Conservation (phyloP, 1,140 invertebrate species). For the Procambarus virginalis region DNA sequence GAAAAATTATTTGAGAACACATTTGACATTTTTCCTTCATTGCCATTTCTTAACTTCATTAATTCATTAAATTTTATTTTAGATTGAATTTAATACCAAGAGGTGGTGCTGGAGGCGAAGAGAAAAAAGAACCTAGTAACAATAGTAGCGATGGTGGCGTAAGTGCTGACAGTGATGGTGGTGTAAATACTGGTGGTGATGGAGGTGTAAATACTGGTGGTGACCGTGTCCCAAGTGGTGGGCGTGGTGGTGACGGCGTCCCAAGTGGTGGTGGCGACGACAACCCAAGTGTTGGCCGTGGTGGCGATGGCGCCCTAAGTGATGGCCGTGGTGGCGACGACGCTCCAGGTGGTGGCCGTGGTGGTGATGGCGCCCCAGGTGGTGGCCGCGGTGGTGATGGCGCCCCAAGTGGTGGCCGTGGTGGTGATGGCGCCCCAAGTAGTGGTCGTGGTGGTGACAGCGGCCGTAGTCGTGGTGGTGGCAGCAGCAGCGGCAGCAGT, state of each 20-base stretch:
- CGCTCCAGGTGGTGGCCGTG: not conserved
- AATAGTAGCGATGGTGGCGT: too few relatives aligned
- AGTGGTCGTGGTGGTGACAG: not conserved
- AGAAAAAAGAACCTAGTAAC: not conserved
- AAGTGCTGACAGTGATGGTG: too few relatives aligned
- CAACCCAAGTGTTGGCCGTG: not conserved
- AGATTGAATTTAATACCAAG: conserved; percentile 36
- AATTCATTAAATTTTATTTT: not conserved
- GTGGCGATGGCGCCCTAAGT: not conserved
- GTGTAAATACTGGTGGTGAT: too few relatives aligned
- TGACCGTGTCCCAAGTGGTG: not conserved
- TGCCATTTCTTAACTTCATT: too few relatives aligned
- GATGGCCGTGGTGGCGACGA: not conserved
- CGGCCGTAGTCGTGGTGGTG: not conserved
- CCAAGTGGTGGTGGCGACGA: not conserved
- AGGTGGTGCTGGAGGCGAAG: conserved; percentile 1
- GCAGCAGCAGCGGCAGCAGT: conserved; percentile 73
- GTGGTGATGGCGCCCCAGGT: not conserved
- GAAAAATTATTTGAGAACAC: too few relatives aligned
- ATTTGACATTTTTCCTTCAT: too few relatives aligned
- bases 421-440: not conserved
- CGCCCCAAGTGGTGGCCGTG: not conserved
- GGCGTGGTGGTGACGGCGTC: not conserved
- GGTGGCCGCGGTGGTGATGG: not conserved
- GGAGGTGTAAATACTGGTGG: too few relatives aligned